A percentile compares a stretch with the other conserved stretches of the same genome.
Conservation (phyloP, 1,140 invertebrate genomes). For the Matsumurasca onukii region DNA sequence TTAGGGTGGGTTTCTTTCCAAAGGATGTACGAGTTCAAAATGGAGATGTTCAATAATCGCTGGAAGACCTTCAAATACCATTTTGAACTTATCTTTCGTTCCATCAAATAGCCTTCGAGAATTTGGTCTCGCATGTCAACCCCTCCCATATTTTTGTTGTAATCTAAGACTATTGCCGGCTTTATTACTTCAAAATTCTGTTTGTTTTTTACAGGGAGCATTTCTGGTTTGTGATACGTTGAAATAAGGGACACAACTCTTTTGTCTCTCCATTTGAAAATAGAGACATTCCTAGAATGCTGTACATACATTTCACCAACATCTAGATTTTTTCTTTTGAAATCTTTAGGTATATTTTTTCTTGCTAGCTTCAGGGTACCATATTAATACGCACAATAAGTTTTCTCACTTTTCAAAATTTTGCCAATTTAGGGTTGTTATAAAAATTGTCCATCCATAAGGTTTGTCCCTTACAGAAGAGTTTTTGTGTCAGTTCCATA, state of each 20-base stretch:
- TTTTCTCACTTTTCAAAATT: background rate
- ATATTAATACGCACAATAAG: no score
- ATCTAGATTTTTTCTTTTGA: background rate
- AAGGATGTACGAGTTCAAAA: background rate
- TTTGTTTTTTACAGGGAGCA: background rate
- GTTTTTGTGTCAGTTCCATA: background rate
- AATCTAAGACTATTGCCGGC: no score
- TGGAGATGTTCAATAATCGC: slow-evolving; percentile 1
- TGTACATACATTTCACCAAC: background rate
- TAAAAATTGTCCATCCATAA: no score
- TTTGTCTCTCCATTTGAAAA: no score
- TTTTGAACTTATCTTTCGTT: no score
- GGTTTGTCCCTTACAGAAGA: no score
- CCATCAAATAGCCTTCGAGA: background rate
- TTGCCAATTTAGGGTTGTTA: no score
- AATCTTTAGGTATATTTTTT: background rate
- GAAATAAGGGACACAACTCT: background rate
- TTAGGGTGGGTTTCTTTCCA: background rate
- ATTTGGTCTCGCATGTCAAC: slow-evolving; percentile 1
- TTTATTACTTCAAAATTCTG: background rate
- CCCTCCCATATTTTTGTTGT: no score
- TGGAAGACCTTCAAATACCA: background rate
- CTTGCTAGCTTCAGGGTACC: background rate
- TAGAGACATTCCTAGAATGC: background rate
- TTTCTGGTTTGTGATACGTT: no score